Evolutionary conservation across 2,113 vertebrate genomes (phyloP).

Genomic region (Phasianus colchicus): DNA sequence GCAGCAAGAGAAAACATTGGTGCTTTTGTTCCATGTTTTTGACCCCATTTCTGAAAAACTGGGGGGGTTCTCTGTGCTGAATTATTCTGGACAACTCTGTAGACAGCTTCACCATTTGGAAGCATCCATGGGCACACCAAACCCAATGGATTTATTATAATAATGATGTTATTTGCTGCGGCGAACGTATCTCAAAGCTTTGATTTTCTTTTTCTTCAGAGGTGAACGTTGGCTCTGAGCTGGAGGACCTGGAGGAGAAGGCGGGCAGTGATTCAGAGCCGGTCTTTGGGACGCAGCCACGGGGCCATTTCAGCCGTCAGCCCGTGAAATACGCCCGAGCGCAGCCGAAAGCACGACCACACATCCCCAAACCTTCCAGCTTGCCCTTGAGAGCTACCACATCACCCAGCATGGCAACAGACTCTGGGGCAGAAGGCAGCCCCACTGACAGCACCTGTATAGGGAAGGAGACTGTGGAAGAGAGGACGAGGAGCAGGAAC

Average conservation of each 20-base stretch:
- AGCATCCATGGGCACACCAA: no score
- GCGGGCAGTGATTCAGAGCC: neutral
- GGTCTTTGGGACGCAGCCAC: slow-evolving; percentile 63
- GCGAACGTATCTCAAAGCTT: neutral
- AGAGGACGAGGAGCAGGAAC: slow-evolving; percentile 58
- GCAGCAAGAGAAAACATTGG: no score
- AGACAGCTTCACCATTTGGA: no score
- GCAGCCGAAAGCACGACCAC: neutral
- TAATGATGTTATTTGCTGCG: fast-evolving
- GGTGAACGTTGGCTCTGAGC: neutral
- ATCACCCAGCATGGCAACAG: neutral
- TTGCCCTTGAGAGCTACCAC: slow-evolving; percentile 33
- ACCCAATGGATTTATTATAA: no score
- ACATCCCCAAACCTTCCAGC: slow-evolving; percentile 43
- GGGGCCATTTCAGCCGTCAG: slow-evolving; percentile 83
- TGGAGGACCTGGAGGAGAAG: slow-evolving; percentile 1
- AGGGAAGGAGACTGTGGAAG: neutral
- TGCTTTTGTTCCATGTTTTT: no score
- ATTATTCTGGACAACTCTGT: no score
- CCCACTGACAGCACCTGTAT: fast-evolving
- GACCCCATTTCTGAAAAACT: no score
- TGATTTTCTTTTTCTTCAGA: neutral
- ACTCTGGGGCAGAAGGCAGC: neutral
- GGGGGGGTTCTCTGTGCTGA: no score
- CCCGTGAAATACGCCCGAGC: slow-evolving; percentile 82